Evolutionary conservation across 2,113 vertebrate genomes (phyloP).

Genomic region (Corapipo altera): DNA sequence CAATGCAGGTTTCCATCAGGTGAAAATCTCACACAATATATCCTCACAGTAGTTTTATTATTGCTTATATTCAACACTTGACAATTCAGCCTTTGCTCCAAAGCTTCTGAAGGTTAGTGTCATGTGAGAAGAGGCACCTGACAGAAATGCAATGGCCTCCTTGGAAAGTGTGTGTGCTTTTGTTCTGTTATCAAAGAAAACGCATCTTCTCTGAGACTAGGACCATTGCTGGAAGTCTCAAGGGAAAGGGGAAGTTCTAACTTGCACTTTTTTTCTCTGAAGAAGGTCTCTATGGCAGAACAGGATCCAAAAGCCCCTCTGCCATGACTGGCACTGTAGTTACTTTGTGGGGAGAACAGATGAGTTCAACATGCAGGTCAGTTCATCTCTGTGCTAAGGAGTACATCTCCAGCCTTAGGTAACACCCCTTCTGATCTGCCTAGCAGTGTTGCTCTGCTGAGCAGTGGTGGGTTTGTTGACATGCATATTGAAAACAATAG

Average conservation of each 20-base stretch:
- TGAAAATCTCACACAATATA: not conserved
- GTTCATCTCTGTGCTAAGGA: not conserved
- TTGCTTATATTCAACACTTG: not conserved
- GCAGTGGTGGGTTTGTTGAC: not conserved
- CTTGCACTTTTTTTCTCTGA: not conserved
- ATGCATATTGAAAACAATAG: not conserved
- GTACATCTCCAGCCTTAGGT: not conserved
- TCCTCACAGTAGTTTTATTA: not conserved
- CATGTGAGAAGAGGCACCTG: not conserved
- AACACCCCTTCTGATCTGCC: not conserved
- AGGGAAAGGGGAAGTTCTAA: not conserved
- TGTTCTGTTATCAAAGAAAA: not conserved
- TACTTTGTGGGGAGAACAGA: not conserved
- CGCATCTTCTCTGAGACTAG: not conserved
- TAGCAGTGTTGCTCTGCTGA: not conserved
- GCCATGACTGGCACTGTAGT: not conserved
- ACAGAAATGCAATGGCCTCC: not conserved
- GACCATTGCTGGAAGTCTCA: not conserved
- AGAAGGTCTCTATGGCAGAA: not conserved
- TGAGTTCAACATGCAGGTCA: not conserved
- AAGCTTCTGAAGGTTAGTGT: not conserved
- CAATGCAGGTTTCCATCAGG: not conserved
- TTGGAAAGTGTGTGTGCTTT: not conserved
- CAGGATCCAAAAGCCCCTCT: not conserved
- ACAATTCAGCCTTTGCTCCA: not conserved